Percentiles rank a stretch among this genome's conserved stretches.
These are phyloP conservation scores for Hycleus cichorii DNA, from an alignment of 1,140 invertebrate genomes.

Conservation along the genomic window DNA sequence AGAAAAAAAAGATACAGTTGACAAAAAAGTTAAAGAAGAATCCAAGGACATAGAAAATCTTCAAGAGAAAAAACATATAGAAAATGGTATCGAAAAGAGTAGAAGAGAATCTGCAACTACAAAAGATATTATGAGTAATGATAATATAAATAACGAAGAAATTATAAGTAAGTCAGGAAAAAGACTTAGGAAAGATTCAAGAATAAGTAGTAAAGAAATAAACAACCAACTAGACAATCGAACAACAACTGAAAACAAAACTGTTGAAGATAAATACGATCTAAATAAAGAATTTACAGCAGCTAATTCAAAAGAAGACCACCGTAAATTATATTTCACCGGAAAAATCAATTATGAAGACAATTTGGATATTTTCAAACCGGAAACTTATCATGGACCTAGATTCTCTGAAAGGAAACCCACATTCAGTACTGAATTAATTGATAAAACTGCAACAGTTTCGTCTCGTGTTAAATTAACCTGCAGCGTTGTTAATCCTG, in stretches of 20 bases:
- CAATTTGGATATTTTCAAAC: constrained; percentile 23
- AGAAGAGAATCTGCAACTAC: too few relatives aligned
- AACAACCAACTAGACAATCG: not conserved
- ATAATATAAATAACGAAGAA: too few relatives aligned
- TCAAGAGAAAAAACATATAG: constrained; percentile 16
- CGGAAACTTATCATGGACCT: constrained; percentile 23
- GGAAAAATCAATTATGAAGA: constrained; percentile 12
- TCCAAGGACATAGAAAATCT: constrained; percentile 12
- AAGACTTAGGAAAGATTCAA: not conserved
- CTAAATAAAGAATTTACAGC: constrained; percentile 9
- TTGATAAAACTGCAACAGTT: constrained; percentile 65
- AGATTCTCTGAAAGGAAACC: constrained; percentile 51
- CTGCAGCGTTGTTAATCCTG: constrained; percentile 75
- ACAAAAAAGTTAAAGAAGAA: constrained; percentile 19
- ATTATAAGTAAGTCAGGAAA: too few relatives aligned
- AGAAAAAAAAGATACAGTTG: constrained; percentile 5
- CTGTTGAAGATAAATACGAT: constrained; percentile 3
- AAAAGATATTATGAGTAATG: too few relatives aligned
- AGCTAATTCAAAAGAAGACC: too few relatives aligned
- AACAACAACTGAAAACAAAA: not conserved
- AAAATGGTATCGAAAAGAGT: too few relatives aligned
- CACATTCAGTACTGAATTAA: constrained; percentile 71
- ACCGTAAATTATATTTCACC: not conserved
- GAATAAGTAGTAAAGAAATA: not conserved
- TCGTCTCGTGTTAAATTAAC: constrained; percentile 69